Conservation (phyloP, 1,140 invertebrate species). For the Drosophila willistoni region DNA sequence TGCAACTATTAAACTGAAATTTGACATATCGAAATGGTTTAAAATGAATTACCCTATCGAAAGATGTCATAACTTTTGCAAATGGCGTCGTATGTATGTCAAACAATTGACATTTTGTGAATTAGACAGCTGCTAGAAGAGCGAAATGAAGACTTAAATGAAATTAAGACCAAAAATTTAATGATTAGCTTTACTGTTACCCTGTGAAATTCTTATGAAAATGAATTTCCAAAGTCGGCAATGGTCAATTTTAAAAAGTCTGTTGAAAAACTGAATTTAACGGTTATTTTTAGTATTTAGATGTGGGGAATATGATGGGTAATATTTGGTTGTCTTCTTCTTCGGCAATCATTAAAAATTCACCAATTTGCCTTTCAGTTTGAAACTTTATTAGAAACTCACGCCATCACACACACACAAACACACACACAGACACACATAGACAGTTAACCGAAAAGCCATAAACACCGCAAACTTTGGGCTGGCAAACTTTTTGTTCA, state of each 20-base stretch:
- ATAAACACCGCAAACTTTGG: constrained; percentile 45
- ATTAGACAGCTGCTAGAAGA: too few species aligned
- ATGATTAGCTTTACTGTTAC: too few species aligned
- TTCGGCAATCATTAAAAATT: constrained; percentile 8
- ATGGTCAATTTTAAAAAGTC: constrained; percentile 33
- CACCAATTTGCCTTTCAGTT: constrained; percentile 20
- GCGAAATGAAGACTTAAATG: too few species aligned
- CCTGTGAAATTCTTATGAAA: neutral
- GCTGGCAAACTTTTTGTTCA: constrained; percentile 21
- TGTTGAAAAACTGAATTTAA: neutral
- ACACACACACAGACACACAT: neutral
- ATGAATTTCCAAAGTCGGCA: constrained; percentile 37
- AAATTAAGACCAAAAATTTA: too few species aligned
- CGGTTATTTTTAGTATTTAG: neutral
- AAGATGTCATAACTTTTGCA: too few species aligned
- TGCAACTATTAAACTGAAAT: constrained; percentile 34
- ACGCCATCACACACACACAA: constrained; percentile 7
- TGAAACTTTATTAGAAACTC: constrained; percentile 42
- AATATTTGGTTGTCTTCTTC: neutral
- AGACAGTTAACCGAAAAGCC: constrained; percentile 17
- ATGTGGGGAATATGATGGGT: neutral
- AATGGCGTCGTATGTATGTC: too few species aligned
- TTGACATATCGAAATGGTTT: constrained; percentile 5
- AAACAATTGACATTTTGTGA: too few species aligned
- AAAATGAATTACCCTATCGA: too few species aligned